These are phyloP conservation scores for Ctenoplectra terminalis DNA, from an alignment of 1,140 invertebrate species.

Conservation along the genomic window DNA sequence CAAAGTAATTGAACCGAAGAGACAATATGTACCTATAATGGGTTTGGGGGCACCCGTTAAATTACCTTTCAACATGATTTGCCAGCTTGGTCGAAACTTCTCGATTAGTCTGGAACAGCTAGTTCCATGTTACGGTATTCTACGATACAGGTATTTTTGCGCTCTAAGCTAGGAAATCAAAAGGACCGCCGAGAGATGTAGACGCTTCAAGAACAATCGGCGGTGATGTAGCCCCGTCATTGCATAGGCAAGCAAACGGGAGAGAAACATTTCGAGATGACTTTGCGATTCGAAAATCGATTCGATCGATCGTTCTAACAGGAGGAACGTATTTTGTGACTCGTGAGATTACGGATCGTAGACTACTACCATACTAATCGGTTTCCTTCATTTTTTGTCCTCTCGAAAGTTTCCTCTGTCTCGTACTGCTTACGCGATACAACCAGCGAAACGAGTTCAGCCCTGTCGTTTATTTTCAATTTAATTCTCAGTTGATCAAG, in stretches of 20 bases:
- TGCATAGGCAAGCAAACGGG: constrained; percentile 30
- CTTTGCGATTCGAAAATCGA: constrained; percentile 59
- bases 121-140: no score
- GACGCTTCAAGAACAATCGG: constrained; percentile 53
- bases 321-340: constrained; percentile 18
- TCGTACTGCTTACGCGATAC: no score
- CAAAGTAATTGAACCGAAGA: constrained; percentile 12
- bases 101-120: no score
- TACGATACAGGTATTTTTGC: no score
- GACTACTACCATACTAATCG: background rate
- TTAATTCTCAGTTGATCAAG: background rate
- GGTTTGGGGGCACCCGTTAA: background rate
- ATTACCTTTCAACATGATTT: background rate
- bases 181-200: constrained; percentile 57
- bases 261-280: constrained; percentile 59
- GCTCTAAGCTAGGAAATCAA: constrained; percentile 55
- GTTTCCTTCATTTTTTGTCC: background rate
- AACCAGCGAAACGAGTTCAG: background rate
- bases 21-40: background rate
- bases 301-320: constrained; percentile 38
- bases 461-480: background rate
- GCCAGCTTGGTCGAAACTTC: background rate
- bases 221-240: constrained; percentile 63
- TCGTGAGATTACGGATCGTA: constrained; percentile 14
- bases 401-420: no score